These are phyloP conservation scores for Melanocharis versteri DNA, from an alignment of 2,113 vertebrate genomes.

Conservation along the genomic window DNA sequence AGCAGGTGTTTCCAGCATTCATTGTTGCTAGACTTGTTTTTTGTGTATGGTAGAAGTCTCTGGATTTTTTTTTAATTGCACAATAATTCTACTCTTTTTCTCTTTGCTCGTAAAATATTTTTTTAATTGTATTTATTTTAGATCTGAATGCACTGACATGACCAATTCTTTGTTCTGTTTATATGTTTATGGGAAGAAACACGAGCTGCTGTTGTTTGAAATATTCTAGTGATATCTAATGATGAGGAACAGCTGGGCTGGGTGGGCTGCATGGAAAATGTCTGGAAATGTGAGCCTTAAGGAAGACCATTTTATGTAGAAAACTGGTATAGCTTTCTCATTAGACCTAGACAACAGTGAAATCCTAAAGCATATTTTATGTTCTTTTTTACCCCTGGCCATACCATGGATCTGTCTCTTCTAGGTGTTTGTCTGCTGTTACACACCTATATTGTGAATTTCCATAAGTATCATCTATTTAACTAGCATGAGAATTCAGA, in stretches of 20 bases:
- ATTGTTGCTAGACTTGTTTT: not conserved
- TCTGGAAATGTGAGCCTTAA: not conserved
- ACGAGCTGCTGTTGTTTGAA: not conserved
- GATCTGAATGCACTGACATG: not conserved
- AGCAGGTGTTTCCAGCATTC: not conserved
- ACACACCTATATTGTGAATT: not conserved
- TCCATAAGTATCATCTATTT: not conserved
- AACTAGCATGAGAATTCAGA: not conserved
- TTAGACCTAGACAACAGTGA: not conserved
- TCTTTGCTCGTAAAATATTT: not conserved
- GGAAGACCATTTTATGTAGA: not conserved
- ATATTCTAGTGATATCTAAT: not conserved
- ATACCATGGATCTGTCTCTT: not conserved
- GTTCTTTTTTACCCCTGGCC: not conserved
- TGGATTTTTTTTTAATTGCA: not conserved
- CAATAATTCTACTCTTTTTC: not conserved
- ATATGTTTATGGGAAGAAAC: not conserved
- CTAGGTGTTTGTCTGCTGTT: not conserved
- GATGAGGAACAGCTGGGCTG: not conserved
- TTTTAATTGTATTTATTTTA: not conserved
- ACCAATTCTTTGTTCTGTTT: not conserved
- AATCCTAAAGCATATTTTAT: not conserved
- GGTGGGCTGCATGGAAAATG: not conserved
- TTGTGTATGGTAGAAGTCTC: not conserved
- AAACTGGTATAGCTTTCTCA: not conserved